Evolutionary conservation across 2,797 vertebrate genomes (phyloP).

Genomic region (Echiichthys vipera): DNA sequence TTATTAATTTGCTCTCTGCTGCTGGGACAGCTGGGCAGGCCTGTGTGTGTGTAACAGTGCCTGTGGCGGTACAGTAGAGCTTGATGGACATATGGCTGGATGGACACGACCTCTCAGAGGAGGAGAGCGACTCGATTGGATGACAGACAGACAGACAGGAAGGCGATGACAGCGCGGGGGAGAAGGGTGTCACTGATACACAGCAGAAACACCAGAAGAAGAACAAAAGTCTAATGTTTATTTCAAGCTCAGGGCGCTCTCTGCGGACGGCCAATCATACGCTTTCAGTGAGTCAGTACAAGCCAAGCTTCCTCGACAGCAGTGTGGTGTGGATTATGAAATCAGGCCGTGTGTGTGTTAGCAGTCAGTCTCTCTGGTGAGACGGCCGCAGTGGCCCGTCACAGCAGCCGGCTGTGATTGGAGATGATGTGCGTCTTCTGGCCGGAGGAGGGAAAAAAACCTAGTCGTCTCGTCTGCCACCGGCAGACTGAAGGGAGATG

Average conservation of each 20-base stretch:
- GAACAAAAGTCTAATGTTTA: constrained; percentile 34
- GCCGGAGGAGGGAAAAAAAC: constrained; percentile 49
- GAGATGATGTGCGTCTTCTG: constrained; percentile 69
- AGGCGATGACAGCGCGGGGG: constrained; percentile 31
- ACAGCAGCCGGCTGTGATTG: constrained; percentile 58
- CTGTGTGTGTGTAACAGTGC: constrained; percentile 13
- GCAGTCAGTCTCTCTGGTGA: constrained; percentile 41
- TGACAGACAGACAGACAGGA: constrained; percentile 24
- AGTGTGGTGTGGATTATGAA: constrained; percentile 34
- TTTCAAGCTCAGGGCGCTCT: constrained; percentile 38
- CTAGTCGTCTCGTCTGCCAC: constrained; percentile 52
- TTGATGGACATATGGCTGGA: constrained; percentile 63
- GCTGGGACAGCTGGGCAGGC: constrained; percentile 63
- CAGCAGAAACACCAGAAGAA: constrained; percentile 18
- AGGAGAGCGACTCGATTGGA: constrained; percentile 27
- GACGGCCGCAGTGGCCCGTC: constrained; percentile 34
- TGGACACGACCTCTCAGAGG: constrained; percentile 47
- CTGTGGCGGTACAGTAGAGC: constrained; percentile 42
- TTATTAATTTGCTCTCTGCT: constrained; percentile 18
- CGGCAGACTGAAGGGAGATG: constrained; percentile 60
- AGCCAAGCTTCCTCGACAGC: constrained; percentile 46
- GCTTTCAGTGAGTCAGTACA: constrained; percentile 35
- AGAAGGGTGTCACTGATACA: constrained; percentile 32
- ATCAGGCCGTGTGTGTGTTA: constrained; percentile 14
- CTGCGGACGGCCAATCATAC: constrained; percentile 36